phyloP scores from a whole-genome alignment of 2,113 vertebrate species.

The Apeltes quadracus region DNA sequence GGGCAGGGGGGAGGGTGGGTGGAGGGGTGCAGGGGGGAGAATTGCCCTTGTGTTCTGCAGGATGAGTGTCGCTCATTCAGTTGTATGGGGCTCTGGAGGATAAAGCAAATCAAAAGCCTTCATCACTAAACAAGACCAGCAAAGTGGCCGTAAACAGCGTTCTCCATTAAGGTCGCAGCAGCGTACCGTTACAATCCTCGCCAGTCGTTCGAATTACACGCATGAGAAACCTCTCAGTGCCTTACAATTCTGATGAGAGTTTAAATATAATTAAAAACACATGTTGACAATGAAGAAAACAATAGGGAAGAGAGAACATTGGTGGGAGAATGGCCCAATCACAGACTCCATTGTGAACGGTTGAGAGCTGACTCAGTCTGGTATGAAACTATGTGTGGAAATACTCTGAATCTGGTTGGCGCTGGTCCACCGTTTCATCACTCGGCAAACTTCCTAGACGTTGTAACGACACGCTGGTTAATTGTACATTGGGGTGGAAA shows the following conservation, averaged over 20 bases:
- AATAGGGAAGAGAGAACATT: conserved; percentile 11
- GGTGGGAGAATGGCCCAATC: not conserved
- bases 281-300: conserved; percentile 27
- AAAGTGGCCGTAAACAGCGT: conserved; percentile 71
- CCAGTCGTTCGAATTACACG: conserved; percentile 2
- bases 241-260: conserved; percentile 26
- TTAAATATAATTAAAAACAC: conserved; percentile 50
- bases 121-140: conserved; percentile 73
- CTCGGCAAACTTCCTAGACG: not conserved
- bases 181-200: conserved; percentile 39
- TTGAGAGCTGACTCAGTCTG: conserved; percentile 5
- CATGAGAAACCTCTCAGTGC: not conserved
- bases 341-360: conserved; percentile 1
- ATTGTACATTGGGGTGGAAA: not conserved
- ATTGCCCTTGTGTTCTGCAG: conserved; percentile 76
- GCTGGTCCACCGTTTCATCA: not conserved
- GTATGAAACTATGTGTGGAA: conserved; percentile 14
- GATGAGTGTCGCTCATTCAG: conserved; percentile 79
- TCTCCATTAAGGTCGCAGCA: conserved; percentile 57
- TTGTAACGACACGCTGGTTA: not conserved
- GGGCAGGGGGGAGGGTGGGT: not conserved
- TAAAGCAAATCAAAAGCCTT: conserved; percentile 79
- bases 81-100: conserved; percentile 78
- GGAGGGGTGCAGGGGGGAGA: conserved; percentile 21
- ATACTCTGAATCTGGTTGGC: conserved; percentile 13